These are phyloP conservation scores for Chloromyia formosa DNA, from an alignment of 2,888 invertebrate genomes.

Conservation along the genomic window DNA sequence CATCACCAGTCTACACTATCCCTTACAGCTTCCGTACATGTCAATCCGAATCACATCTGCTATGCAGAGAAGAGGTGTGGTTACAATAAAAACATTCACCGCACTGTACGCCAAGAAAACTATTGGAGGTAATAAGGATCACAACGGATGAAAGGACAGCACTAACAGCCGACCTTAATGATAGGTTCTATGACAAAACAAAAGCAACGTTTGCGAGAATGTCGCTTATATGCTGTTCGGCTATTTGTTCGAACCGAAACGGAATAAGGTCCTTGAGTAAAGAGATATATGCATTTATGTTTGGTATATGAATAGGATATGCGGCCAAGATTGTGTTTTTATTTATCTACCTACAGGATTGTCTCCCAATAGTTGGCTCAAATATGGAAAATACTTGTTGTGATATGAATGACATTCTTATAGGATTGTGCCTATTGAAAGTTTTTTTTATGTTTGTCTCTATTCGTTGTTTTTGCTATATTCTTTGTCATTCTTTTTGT, in stretches of 20 bases:
- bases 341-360: conserved; percentile 2
- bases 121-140: conserved; percentile 47
- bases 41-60: conserved; percentile 11
- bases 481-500: conserved; percentile 13
- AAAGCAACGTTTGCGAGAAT: conserved; percentile 23
- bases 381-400: not conserved
- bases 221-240: not conserved
- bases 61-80: conserved; percentile 32
- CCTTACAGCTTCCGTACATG: not conserved
- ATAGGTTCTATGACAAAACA: conserved; percentile 21
- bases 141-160: conserved; percentile 18
- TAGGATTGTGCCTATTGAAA: not conserved
- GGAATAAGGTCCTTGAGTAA: not conserved
- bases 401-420: not conserved
- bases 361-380: conserved; percentile 16
- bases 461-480: not conserved
- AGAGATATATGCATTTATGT: not conserved
- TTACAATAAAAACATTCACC: conserved; percentile 45
- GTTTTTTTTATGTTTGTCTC: not conserved
- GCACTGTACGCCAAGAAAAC: conserved; percentile 43
- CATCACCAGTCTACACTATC: not conserved
- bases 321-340: conserved; percentile 16
- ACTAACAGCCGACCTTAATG: conserved; percentile 38
- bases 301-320: conserved; percentile 3
- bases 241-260: not conserved